These are phyloP conservation scores for Sinonovacula constricta DNA, from an alignment of 1,140 invertebrate species.

Conservation along the genomic window DNA sequence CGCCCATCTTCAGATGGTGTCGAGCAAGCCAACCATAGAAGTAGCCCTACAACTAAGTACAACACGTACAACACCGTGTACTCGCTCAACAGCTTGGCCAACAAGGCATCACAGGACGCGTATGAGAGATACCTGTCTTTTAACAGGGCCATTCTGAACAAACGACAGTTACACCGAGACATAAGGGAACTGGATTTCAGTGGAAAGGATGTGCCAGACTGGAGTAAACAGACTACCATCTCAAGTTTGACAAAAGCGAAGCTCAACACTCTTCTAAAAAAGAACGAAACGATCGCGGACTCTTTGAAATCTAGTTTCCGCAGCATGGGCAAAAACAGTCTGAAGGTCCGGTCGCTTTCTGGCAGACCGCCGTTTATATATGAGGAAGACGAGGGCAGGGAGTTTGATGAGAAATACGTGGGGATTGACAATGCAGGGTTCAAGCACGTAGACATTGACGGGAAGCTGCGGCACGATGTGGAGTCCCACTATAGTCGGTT, in stretches of 20 bases:
- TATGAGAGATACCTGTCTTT: slow-evolving; percentile 27
- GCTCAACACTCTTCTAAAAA: slow-evolving; percentile 4
- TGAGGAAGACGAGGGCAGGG: not conserved
- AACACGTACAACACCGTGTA: slow-evolving; percentile 42
- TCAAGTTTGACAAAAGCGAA: slow-evolving; percentile 12
- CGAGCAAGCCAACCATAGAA: too few species aligned
- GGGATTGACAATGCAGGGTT: slow-evolving; percentile 19
- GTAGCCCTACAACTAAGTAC: slow-evolving; percentile 19
- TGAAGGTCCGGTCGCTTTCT: not conserved
- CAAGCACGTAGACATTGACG: slow-evolving; percentile 34
- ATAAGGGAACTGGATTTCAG: slow-evolving; percentile 23
- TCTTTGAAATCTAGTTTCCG: not conserved
- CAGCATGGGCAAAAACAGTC: not conserved
- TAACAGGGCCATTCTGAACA: not conserved
- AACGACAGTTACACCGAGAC: not conserved
- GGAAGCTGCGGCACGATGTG: slow-evolving; percentile 9
- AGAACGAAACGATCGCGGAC: not conserved
- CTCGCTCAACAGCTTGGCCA: slow-evolving; percentile 22
- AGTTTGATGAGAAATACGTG: not conserved
- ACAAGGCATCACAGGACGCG: slow-evolving; percentile 17
- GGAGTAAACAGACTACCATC: slow-evolving; percentile 3
- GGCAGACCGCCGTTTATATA: not conserved
- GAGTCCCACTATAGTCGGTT: not conserved
- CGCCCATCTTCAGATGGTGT: too few species aligned
- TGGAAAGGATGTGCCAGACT: slow-evolving; percentile 22